phyloP scores from a whole-genome alignment of 1,140 invertebrate species.

The Gonatopus flavifemur region DNA sequence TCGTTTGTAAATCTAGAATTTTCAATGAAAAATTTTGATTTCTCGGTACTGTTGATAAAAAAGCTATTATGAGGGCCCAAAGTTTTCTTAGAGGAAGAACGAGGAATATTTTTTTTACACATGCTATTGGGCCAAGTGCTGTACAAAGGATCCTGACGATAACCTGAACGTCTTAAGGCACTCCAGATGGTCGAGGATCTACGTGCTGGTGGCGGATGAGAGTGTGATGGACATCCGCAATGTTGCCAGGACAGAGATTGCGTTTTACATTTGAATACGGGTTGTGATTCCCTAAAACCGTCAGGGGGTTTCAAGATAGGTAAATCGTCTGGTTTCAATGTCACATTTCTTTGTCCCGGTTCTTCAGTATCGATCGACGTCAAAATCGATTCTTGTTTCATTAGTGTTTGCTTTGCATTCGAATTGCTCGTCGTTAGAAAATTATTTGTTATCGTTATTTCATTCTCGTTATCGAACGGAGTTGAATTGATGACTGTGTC shows the following conservation, averaged over 20 bases:
- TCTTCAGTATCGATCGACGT: slow-evolving; percentile 5
- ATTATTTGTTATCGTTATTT: too few species aligned
- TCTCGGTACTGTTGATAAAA: slow-evolving; percentile 17
- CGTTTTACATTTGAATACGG: slow-evolving; percentile 19
- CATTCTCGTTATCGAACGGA: too few species aligned
- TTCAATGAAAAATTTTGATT: slow-evolving; percentile 18
- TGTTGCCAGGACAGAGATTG: slow-evolving; percentile 32
- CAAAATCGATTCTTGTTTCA: too few species aligned
- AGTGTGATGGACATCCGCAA: slow-evolving; percentile 39
- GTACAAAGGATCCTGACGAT: slow-evolving; percentile 38
- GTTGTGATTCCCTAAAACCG: slow-evolving; percentile 31
- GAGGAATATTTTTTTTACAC: too few species aligned
- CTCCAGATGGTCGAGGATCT: slow-evolving; percentile 39
- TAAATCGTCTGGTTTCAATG: slow-evolving; percentile 17
- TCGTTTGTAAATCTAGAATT: slow-evolving; percentile 20
- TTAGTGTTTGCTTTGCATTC: neutral
- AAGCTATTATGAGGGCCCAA: slow-evolving; percentile 28
- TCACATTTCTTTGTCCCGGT: neutral
- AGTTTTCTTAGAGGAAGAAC: slow-evolving; percentile 16
- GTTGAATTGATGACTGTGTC: too few species aligned
- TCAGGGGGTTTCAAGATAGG: slow-evolving; percentile 41
- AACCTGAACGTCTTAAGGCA: slow-evolving; percentile 36
- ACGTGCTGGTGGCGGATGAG: slow-evolving; percentile 27
- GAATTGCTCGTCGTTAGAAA: neutral
- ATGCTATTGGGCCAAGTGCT: slow-evolving; percentile 44